phyloP scores from a whole-genome alignment of 2,888 invertebrate genomes.

The Diaphora mendica region DNA sequence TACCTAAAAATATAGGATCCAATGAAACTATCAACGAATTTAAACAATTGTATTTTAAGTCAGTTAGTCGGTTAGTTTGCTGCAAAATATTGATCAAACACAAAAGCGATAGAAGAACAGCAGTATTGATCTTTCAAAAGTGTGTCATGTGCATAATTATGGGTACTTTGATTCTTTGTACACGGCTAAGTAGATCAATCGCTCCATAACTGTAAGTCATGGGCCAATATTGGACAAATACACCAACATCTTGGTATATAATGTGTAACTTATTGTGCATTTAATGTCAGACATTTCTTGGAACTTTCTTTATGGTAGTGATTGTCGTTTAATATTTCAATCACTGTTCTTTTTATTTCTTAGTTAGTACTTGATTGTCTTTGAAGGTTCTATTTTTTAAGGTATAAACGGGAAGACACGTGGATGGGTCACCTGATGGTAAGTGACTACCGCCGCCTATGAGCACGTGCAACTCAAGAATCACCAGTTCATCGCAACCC shows the following conservation, averaged over 20 bases:
- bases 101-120: not conserved
- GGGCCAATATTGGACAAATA: constrained; percentile 4
- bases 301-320: not conserved
- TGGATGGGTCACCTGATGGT: too few species aligned
- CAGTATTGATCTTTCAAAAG: constrained; percentile 15
- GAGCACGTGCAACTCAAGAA: too few species aligned
- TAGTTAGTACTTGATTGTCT: not conserved
- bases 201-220: constrained; percentile 6
- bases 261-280: not conserved
- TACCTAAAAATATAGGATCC: not conserved
- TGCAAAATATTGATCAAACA: constrained; percentile 4
- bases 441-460: too few species aligned
- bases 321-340: not conserved
- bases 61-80: not conserved
- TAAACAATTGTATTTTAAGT: not conserved
- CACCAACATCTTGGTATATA: constrained; percentile 1
- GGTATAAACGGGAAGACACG: too few species aligned
- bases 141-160: constrained; percentile 18
- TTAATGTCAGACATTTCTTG: not conserved
- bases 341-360: not conserved
- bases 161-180: constrained; percentile 12
- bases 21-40: not conserved
- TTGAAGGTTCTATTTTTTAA: not conserved
- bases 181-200: constrained; percentile 12
- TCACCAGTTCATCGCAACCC: too few species aligned